phyloP scores from a whole-genome alignment of 2,797 vertebrate species.

The Smutsia gigantea region DNA sequence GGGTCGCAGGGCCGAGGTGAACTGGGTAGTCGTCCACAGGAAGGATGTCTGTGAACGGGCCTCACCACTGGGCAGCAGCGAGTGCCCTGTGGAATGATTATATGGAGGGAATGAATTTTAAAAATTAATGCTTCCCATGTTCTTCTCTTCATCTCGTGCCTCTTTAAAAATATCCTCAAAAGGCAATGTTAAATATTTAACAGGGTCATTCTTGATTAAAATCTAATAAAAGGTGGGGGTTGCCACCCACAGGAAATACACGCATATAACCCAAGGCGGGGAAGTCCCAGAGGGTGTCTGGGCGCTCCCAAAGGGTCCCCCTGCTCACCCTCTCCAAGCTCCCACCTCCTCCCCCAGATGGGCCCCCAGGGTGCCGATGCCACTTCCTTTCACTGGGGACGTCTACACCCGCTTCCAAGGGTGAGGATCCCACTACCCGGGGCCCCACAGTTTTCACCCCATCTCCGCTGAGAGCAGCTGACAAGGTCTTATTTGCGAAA shows the following conservation, averaged over 20 bases:
- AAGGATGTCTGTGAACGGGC: accelerated
- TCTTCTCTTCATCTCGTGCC: background rate
- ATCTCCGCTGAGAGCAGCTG: accelerated
- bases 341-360: accelerated
- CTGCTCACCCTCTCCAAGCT: accelerated
- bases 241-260: background rate
- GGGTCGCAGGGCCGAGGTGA: background rate
- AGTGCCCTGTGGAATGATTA: accelerated
- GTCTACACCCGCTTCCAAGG: background rate
- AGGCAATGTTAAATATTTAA: conserved; percentile 31
- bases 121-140: background rate
- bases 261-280: accelerated
- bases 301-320: accelerated
- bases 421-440: accelerated
- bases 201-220: background rate
- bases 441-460: accelerated
- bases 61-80: accelerated
- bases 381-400: accelerated
- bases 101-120: background rate
- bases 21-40: accelerated
- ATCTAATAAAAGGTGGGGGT: background rate
- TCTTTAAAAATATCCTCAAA: conserved; percentile 15
- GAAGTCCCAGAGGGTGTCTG: accelerated
- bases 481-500: accelerated
- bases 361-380: accelerated